A percentile compares a stretch with the other conserved stretches of the same genome.
phyloP scores from a whole-genome alignment of 1,140 invertebrate genomes.

The Thaumetopoea pityocampa region DNA sequence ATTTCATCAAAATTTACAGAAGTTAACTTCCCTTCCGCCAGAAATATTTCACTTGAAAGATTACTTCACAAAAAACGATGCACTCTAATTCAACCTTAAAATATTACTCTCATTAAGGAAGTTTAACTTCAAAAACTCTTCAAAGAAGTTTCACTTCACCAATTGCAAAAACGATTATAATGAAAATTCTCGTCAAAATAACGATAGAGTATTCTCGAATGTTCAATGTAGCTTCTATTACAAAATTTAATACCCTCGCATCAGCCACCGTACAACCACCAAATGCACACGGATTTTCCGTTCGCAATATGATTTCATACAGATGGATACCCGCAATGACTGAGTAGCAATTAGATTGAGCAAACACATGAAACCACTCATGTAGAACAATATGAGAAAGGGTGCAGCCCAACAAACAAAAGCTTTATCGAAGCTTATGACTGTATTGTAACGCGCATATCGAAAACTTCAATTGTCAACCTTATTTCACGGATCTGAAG shows the following conservation, averaged over 20 bases:
- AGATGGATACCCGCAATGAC: conserved; percentile 50
- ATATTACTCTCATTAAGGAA: too few species aligned
- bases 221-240: conserved; percentile 7
- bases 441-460: conserved; percentile 25
- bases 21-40: too few species aligned
- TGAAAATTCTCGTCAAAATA: too few species aligned
- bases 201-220: too few species aligned
- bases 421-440: conserved; percentile 20
- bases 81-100: too few species aligned
- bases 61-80: too few species aligned
- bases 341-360: conserved; percentile 69
- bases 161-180: too few species aligned
- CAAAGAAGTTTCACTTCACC: too few species aligned
- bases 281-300: conserved; percentile 28
- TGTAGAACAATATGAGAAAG: conserved; percentile 59
- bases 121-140: too few species aligned
- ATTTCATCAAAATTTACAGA: too few species aligned
- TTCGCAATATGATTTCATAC: conserved; percentile 48
- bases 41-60: too few species aligned
- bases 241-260: conserved; percentile 11
- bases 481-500: conserved; percentile 5
- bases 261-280: conserved; percentile 5
- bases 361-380: conserved; percentile 57
- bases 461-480: conserved; percentile 10
- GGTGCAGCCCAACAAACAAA: conserved; percentile 46